Conservation (phyloP, 2,888 invertebrate genomes). For the Himalopsyche tibetana region DNA sequence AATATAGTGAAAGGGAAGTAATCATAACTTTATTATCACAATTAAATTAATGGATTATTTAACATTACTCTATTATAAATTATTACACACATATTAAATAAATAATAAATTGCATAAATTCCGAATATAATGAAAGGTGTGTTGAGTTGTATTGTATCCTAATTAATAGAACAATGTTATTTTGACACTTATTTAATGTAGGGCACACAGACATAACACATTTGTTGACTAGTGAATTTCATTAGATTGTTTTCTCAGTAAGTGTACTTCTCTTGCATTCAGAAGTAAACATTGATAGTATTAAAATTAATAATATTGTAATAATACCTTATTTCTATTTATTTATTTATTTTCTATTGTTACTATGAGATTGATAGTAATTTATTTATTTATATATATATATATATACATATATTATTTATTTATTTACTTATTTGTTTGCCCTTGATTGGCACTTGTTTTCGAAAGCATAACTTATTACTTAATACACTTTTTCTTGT, state of each 20-base stretch:
- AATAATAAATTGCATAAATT: slow-evolving; percentile 35
- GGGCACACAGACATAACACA: slow-evolving; percentile 55
- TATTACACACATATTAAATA: slow-evolving; percentile 19
- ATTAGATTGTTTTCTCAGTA: slow-evolving; percentile 47
- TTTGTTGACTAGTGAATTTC: slow-evolving; percentile 58
- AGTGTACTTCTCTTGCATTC: slow-evolving; percentile 50
- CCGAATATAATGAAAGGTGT: slow-evolving; percentile 39
- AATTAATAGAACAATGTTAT: slow-evolving; percentile 46
- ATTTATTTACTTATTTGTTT: slow-evolving; percentile 22
- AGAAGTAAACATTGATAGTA: slow-evolving; percentile 50
- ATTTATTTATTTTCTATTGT: slow-evolving; percentile 29
- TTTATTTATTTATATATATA: background rate
- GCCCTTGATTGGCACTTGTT: slow-evolving; percentile 44
- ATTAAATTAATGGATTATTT: slow-evolving; percentile 33
- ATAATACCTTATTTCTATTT: slow-evolving; percentile 10
- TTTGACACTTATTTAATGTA: slow-evolving; percentile 51
- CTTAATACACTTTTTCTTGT: slow-evolving; percentile 34
- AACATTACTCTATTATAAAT: slow-evolving; percentile 32
- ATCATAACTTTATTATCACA: slow-evolving; percentile 35
- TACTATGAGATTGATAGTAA: slow-evolving; percentile 34
- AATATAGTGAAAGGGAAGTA: slow-evolving; percentile 33
- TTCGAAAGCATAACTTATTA: slow-evolving; percentile 34
- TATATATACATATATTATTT: slow-evolving; percentile 1
- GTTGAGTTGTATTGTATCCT: slow-evolving; percentile 39
- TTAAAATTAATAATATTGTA: slow-evolving; percentile 34